Percentiles rank a stretch among this genome's conserved stretches.
These are phyloP conservation scores for Acanthis flammea DNA, from an alignment of 2,797 vertebrate genomes.

Conservation along the genomic window DNA sequence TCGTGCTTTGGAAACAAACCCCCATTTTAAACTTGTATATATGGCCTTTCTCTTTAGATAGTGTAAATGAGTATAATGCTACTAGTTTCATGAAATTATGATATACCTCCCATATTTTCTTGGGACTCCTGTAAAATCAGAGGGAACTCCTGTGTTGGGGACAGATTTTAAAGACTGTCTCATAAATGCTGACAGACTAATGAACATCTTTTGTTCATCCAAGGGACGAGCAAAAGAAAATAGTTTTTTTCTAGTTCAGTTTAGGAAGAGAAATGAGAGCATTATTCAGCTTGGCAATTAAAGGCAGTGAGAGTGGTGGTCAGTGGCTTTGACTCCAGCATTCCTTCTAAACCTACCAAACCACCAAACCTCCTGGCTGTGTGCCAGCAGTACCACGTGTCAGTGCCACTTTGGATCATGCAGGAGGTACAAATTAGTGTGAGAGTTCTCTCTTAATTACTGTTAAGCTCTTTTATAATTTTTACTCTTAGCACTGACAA, in stretches of 20 bases:
- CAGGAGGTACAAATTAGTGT: not conserved
- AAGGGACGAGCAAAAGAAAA: not conserved
- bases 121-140: not conserved
- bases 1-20: not conserved
- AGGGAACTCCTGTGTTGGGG: not conserved
- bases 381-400: accelerated
- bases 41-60: not conserved
- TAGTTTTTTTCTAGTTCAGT: not conserved
- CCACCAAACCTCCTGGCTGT: accelerated
- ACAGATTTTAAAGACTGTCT: not conserved
- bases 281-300: not conserved
- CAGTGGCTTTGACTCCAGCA: not conserved
- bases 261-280: not conserved
- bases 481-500: not conserved
- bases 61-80: not conserved
- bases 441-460: not conserved
- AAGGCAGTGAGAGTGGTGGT: not conserved
- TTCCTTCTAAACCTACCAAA: not conserved
- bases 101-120: not conserved
- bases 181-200: not conserved
- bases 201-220: not conserved
- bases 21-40: not conserved
- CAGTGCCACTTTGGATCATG: not conserved
- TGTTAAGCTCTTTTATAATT: not conserved
- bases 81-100: not conserved